phyloP scores from a whole-genome alignment of 2,113 vertebrate species.

The Paratilapia polleni region DNA sequence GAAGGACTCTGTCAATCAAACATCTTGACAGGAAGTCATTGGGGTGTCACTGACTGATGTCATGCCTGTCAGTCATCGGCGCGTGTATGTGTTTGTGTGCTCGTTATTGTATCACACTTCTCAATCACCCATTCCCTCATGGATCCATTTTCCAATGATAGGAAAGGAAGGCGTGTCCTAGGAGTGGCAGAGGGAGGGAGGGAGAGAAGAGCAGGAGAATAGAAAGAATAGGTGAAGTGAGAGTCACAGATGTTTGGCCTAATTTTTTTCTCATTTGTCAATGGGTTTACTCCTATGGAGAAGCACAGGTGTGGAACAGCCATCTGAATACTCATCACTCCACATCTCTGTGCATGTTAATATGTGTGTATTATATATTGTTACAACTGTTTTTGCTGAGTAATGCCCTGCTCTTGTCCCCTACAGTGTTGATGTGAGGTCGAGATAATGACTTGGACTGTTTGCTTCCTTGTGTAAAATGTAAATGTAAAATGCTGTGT shows the following conservation, averaged over 20 bases:
- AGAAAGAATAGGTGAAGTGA: conserved; percentile 39
- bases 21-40: conserved; percentile 74
- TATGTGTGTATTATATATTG: not conserved
- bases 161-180: conserved; percentile 48
- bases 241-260: conserved; percentile 58
- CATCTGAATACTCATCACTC: not conserved
- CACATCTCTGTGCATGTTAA: not conserved
- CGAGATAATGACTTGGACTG: not conserved
- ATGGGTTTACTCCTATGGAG: conserved; percentile 12
- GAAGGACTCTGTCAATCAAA: conserved; percentile 65
- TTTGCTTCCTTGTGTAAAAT: not conserved
- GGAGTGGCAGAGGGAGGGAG: conserved; percentile 23
- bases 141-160: conserved; percentile 40
- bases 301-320: conserved; percentile 31
- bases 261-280: conserved; percentile 25
- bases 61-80: conserved; percentile 68
- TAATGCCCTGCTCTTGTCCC: not conserved
- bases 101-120: conserved; percentile 28
- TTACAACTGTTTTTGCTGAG: not conserved
- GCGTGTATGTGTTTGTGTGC: not conserved
- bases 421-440: not conserved
- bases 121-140: conserved; percentile 51
- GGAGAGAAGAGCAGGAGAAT: conserved; percentile 18
- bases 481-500: not conserved
- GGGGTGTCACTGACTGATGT: conserved; percentile 66